These are phyloP conservation scores for Motacilla tschutschensis DNA, from an alignment of 2,113 vertebrate species.

Conservation along the genomic window DNA sequence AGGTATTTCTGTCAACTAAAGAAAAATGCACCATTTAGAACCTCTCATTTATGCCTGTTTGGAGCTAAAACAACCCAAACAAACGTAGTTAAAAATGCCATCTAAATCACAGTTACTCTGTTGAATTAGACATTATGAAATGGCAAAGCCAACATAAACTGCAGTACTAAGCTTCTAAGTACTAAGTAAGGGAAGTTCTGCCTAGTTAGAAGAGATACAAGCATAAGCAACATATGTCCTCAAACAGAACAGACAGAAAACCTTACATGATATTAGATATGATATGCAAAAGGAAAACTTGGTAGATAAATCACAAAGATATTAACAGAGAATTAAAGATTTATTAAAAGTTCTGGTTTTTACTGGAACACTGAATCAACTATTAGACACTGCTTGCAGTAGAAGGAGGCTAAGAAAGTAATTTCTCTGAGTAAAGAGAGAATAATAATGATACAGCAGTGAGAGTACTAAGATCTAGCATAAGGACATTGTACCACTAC, in stretches of 20 bases:
- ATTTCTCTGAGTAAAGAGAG: neutral
- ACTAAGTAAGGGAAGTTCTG: neutral
- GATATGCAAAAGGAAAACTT: neutral
- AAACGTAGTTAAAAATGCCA: neutral
- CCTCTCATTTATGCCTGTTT: neutral
- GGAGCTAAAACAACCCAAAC: neutral
- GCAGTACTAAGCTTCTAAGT: neutral
- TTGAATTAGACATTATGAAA: conserved; percentile 4
- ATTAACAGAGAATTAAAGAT: neutral
- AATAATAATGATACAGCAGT: neutral
- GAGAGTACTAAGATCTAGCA: neutral
- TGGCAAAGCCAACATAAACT: neutral
- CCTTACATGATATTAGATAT: neutral
- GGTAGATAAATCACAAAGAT: neutral
- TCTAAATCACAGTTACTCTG: neutral
- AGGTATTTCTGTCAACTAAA: neutral
- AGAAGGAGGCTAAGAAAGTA: neutral
- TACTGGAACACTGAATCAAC: neutral
- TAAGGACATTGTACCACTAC: neutral
- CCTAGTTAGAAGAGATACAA: neutral
- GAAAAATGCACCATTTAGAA: neutral
- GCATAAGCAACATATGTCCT: neutral
- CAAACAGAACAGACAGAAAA: neutral
- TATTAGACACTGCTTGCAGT: neutral
- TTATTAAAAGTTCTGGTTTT: neutral